Base-by-base conservation (phyloP, 2,888 invertebrate genomes). In the Dasypolia templi region DNA sequence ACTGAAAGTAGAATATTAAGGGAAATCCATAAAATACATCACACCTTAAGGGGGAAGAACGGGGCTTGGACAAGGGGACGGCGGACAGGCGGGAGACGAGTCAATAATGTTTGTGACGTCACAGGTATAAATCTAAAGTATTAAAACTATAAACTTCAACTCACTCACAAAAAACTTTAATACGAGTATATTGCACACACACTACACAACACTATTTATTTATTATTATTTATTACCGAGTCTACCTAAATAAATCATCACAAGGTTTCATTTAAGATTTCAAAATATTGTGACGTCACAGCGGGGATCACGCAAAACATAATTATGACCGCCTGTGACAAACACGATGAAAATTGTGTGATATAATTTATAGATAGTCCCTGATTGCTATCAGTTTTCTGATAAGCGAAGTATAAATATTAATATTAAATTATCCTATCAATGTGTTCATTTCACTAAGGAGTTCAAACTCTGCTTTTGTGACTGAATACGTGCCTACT, bases 401-500 rank as follows among this genome's bases (percentile, higher is more conserved):
- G 17, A 39, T 70, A 29, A 2, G 14, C 9, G 7, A 59, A 59
- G 32, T 58, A 32, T 26, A 19, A 42, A 49, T 22, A 39, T 56
- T 22, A 44, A 53, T n/a, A 61, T 29, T 17, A 39, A 73, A 51
- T 75, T 63, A 58, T 35, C 29, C n/a, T 72, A 49, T 71, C 46
- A n/a, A 51, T 35, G 35, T 35, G 3, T 26, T 42, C 46, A 53
- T n/a, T 51, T 44, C 62, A 59, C 44, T 49, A 32, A 19, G 17
- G 29, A 69, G 44, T 58, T 49, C n/a, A 75, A 58, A 49, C n/a
- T 68, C n/a, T 4, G 9, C 26, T 61, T 69, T 61, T 58, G 59
- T 56, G 39, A 70, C n/a, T 35, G 17, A 71, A 75, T 74, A 53
- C 39, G 9, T 51, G 32, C 68, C 56, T n/a, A 72, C 59, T 75